Evolutionary conservation across 2,797 vertebrate species (phyloP).

Genomic region (Syngnathus rostellatus): DNA sequence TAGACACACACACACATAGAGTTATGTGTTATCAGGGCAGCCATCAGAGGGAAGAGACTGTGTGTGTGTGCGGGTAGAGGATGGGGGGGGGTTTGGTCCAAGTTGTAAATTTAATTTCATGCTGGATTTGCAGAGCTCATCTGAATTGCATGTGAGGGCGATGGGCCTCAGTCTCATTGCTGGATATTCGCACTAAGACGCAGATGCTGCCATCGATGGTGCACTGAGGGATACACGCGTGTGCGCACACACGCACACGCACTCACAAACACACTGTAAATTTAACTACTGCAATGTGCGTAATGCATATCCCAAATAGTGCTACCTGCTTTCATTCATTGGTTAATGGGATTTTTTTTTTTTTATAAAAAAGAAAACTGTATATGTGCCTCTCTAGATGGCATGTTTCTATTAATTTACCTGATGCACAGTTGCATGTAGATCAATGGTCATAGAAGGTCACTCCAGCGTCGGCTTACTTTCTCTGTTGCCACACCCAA

Average conservation of each 20-base stretch:
- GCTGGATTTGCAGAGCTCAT: constrained; percentile 73
- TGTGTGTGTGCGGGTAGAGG: constrained; percentile 9
- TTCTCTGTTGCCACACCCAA: neutral
- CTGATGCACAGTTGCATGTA: too few relatives aligned
- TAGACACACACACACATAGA: constrained; percentile 17
- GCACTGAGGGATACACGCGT: constrained; percentile 1
- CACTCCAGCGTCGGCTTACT: neutral
- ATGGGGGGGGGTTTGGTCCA: constrained; percentile 54
- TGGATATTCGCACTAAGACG: constrained; percentile 41
- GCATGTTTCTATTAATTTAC: too few relatives aligned
- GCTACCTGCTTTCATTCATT: neutral
- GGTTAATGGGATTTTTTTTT: neutral
- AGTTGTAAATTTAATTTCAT: constrained; percentile 77
- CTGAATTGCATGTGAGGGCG: constrained; percentile 69
- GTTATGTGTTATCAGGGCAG: constrained; percentile 58
- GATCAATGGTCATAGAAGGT: too few relatives aligned
- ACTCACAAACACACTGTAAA: neutral
- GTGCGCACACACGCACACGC: constrained; percentile 1
- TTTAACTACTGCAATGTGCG: neutral
- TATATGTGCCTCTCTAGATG: neutral
- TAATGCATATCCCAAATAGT: neutral
- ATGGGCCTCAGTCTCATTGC: constrained; percentile 52
- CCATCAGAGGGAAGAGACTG: constrained; percentile 49
- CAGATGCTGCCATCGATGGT: constrained; percentile 48
- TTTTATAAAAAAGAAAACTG: neutral